Evolutionary conservation across 1,140 invertebrate species (phyloP), one percentile per base, ranked within the genome.

Genomic region (Trichomalopsis sarcophagae): DNA sequence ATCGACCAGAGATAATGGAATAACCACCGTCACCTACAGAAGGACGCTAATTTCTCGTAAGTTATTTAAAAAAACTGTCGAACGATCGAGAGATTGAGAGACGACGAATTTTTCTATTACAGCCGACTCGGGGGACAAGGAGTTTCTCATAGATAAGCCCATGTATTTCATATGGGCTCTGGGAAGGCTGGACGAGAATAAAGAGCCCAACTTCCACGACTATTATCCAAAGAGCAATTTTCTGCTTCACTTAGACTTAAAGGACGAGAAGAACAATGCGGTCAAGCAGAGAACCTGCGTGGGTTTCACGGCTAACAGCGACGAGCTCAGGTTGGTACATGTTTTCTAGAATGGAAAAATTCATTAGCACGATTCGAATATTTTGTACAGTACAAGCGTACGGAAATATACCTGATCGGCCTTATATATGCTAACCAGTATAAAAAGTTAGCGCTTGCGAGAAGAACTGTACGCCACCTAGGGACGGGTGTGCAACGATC

Each of bases 111-210:
- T 27, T 17, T 62, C 6, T 7, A 3, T 7, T 44, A 2, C 17
- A 97, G 96, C 96, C 89, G 97, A 98, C 93, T 86, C 93, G 85
- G 96, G 97, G 23, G 97, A 98, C 90, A 96, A 96, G 89, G 95
- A 96, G 88, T 97, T 96, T 90, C 93, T 94, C 5, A 94, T 95
- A 4, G 95, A 97, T 84, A 93, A 94, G 33, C 91, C 94, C 3
- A 94, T 95, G 36, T 97, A 95, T 88, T 93, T 97, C 21, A 94
- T 98, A 9, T 99, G 97, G 97, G 97, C 97, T 0, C 92, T 98
- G 27, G 98, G 98, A 14, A 94, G 95, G 85, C 91, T 98, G 76
- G 97, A 98, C 90, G 93, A 95, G 21, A 96, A 95, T 81, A 95
- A 96, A 69, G 96, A 97, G 89, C 98, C 97, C 0, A 95, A 95